Conservation (phyloP, 53 echinoderm and acorn worm genomes). For the Glandiceps talaboti region DNA sequence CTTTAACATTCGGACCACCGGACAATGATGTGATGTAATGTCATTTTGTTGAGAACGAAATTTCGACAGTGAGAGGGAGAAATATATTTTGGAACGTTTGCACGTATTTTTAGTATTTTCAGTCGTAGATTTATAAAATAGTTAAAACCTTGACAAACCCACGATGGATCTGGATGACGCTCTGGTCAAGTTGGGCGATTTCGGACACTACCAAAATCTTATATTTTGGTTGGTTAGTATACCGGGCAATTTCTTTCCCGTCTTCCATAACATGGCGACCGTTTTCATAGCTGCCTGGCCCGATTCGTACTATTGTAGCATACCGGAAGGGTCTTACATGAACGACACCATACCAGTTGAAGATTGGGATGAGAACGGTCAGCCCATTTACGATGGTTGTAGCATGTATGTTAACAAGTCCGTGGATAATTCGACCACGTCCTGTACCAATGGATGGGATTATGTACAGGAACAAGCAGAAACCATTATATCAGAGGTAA, state of each 20-base stretch:
- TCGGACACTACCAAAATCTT: conserved; percentile 73
- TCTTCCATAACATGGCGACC: conserved; percentile 86
- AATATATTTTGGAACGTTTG: no score
- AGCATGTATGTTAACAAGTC: conserved; percentile 35
- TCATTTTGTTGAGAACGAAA: no score
- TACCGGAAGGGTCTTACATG: conserved; percentile 11
- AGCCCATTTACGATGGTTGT: conserved; percentile 50
- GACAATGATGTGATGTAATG: no score
- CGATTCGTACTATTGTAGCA: conserved; percentile 43
- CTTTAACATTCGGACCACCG: no score
- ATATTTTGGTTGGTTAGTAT: conserved; percentile 61
- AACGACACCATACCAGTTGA: conserved; percentile 26
- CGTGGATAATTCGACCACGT: conserved; percentile 27
- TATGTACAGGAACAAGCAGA: conserved; percentile 32
- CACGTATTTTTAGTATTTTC: no score
- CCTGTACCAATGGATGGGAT: conserved; percentile 57
- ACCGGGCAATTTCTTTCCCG: conserved; percentile 59
- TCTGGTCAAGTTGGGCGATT: conserved; percentile 55
- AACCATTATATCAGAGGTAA: conserved; percentile 83
- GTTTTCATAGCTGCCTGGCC: conserved; percentile 69
- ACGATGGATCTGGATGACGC: conserved; percentile 86
- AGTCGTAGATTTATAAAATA: no score
- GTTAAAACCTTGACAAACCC: no score
- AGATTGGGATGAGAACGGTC: conserved; percentile 13
- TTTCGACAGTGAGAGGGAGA: no score